Evolutionary conservation across 2,888 invertebrate genomes (phyloP).

Genomic region (Acronicta alni): DNA sequence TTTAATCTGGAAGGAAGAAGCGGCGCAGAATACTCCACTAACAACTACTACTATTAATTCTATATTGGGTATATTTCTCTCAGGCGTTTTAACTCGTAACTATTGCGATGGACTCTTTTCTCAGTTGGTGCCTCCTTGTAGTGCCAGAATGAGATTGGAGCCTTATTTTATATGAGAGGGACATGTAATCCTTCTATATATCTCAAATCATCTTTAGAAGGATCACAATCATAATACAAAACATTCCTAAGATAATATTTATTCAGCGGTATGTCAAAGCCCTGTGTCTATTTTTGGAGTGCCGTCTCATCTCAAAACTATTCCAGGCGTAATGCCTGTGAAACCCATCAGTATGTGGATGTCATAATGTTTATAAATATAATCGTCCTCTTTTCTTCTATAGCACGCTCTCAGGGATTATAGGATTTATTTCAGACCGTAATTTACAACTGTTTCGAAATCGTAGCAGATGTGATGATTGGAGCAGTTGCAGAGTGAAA

Average conservation of each 20-base stretch:
- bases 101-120: too few species aligned
- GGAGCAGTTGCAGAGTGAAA: background rate
- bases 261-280: slow-evolving; percentile 19
- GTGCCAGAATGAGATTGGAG: too few species aligned
- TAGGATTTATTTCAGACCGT: slow-evolving; percentile 6
- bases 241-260: slow-evolving; percentile 3
- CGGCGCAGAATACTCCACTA: too few species aligned
- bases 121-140: too few species aligned
- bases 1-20: too few species aligned
- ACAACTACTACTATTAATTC: too few species aligned
- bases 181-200: too few species aligned
- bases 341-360: slow-evolving; percentile 36
- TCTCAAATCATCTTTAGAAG: background rate
- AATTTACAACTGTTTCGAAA: background rate
- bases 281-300: slow-evolving; percentile 38
- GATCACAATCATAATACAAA: background rate
- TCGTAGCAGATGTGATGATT: background rate
- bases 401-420: slow-evolving; percentile 17
- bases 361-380: slow-evolving; percentile 52
- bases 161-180: background rate
- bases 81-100: too few species aligned
- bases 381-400: slow-evolving; percentile 25
- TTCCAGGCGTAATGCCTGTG: slow-evolving; percentile 30
- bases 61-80: too few species aligned
- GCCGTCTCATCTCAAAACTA: slow-evolving; percentile 34